A percentile compares a stretch with the other conserved stretches of the same genome.
These are phyloP conservation scores for Choloepus hoffmanni DNA, from an alignment of 2,113 vertebrate species.

Conservation along the genomic window DNA sequence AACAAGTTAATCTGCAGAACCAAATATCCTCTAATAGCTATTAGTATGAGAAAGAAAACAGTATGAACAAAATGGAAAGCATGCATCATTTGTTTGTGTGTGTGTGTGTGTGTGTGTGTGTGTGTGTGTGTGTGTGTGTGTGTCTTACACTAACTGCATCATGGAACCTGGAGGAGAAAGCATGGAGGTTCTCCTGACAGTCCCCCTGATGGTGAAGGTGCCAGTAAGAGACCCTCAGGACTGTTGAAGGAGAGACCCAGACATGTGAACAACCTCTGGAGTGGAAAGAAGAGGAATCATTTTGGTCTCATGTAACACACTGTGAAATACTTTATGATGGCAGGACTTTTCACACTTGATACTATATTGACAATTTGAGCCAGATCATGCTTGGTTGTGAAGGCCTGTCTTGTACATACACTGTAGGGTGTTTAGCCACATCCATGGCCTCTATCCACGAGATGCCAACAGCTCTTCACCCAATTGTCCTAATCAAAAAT, in stretches of 20 bases:
- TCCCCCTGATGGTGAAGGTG: background rate
- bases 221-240: rapidly evolving
- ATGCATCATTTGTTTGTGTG: background rate
- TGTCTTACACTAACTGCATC: no score
- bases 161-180: no score
- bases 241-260: background rate
- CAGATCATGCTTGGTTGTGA: background rate
- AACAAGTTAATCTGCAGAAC: background rate
- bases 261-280: background rate
- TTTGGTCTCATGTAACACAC: background rate
- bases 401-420: rapidly evolving
- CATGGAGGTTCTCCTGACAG: background rate
- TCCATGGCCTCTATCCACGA: no score
- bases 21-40: background rate
- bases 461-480: no score
- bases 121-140: no score
- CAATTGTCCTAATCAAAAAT: rapidly evolving
- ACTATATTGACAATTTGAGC: background rate
- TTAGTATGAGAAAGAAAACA: background rate
- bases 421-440: background rate
- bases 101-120: no score
- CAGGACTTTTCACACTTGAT: no score
- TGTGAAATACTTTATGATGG: no score
- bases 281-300: background rate
- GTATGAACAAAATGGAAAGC: rapidly evolving